Conservation (phyloP, 2,113 vertebrate genomes). For the Columbina picui region DNA sequence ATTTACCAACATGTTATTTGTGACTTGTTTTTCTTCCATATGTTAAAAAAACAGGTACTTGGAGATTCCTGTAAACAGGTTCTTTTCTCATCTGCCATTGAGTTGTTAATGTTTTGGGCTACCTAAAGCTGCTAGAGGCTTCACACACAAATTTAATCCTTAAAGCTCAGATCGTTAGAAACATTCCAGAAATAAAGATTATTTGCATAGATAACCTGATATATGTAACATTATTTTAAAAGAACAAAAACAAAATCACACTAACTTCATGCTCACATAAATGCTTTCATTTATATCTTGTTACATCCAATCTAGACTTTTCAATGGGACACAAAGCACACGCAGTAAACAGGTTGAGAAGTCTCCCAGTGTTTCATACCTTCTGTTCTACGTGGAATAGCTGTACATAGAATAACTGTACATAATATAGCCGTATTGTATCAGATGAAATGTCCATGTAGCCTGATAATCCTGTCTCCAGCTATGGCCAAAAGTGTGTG, state of each 20-base stretch:
- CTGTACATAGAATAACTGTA: background rate
- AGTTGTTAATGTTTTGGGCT: background rate
- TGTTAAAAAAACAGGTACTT: background rate
- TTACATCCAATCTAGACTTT: background rate
- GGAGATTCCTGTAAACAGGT: background rate
- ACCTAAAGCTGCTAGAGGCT: background rate
- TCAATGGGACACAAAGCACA: background rate
- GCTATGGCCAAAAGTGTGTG: background rate
- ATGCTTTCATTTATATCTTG: background rate
- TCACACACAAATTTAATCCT: background rate
- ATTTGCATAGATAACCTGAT: background rate
- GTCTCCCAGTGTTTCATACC: background rate
- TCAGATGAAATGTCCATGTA: rapidly evolving
- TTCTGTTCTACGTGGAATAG: background rate
- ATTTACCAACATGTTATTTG: background rate
- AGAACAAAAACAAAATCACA: background rate
- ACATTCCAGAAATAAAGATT: background rate
- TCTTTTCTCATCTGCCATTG: background rate
- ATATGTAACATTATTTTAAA: background rate
- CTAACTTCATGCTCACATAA: background rate
- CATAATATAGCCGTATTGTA: background rate
- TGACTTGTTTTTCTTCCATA: background rate
- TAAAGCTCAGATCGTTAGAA: background rate
- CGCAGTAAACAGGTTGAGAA: background rate
- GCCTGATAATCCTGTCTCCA: background rate